A percentile compares a stretch with the other conserved stretches of the same genome.
phyloP scores from a whole-genome alignment of 2,113 vertebrate species.

The Australoheros scitulus region DNA sequence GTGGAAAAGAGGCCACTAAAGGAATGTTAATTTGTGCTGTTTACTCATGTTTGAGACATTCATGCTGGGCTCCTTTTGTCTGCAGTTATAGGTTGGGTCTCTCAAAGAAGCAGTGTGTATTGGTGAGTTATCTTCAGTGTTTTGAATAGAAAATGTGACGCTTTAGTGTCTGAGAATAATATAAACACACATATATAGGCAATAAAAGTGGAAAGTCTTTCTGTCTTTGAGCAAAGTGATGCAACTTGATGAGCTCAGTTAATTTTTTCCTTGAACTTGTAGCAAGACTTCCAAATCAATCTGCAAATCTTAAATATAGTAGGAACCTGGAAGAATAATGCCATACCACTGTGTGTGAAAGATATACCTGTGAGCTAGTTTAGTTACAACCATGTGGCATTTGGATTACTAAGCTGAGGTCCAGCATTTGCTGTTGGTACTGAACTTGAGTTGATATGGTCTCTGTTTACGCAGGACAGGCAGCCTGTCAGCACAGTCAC shows the following conservation, averaged over 20 bases:
- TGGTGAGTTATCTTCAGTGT: slow-evolving; percentile 14
- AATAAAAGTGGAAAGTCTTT: not conserved
- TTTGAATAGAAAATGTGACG: not conserved
- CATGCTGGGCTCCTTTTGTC: slow-evolving; percentile 2
- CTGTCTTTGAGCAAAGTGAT: not conserved
- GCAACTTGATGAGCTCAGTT: not conserved
- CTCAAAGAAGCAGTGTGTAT: not conserved
- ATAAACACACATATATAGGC: not conserved
- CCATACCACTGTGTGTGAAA: not conserved
- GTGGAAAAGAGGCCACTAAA: not conserved
- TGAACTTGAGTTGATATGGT: slow-evolving; percentile 21
- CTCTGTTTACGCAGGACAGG: slow-evolving; percentile 26
- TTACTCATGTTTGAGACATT: slow-evolving; percentile 9
- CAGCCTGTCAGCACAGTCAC: slow-evolving; percentile 21
- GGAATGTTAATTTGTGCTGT: not conserved
- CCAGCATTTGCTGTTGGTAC: slow-evolving; percentile 5
- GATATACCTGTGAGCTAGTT: not conserved
- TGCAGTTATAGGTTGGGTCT: not conserved
- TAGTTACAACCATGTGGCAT: not conserved
- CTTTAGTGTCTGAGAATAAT: slow-evolving; percentile 1
- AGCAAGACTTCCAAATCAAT: not conserved
- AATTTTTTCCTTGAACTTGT: not conserved
- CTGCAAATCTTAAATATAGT: not conserved
- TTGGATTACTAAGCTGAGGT: not conserved
- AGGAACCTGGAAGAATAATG: not conserved